Evolutionary conservation across 2,888 invertebrate species (phyloP).

Genomic region (Hydriomena furcata): DNA sequence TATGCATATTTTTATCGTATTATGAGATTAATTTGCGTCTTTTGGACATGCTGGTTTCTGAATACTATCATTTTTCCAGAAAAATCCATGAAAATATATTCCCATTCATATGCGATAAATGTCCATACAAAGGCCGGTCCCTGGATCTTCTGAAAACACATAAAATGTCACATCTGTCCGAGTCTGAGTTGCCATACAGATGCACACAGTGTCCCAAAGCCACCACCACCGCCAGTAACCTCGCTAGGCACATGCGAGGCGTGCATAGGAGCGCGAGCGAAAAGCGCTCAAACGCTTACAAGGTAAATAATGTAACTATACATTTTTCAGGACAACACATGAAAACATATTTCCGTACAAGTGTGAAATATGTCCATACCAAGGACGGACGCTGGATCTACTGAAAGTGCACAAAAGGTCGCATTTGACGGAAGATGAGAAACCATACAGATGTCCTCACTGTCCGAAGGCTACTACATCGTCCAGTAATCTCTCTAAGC

Average conservation of each 20-base stretch:
- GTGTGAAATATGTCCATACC: conserved; percentile 71
- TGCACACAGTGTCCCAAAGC: conserved; percentile 45
- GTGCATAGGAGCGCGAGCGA: conserved; percentile 3
- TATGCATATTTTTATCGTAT: no score
- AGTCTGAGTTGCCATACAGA: conserved; percentile 47
- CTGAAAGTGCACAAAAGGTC: conserved; percentile 71
- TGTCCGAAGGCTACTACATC: conserved; percentile 72
- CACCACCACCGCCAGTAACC: conserved; percentile 27
- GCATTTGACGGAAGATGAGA: conserved; percentile 63
- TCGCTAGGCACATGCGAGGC: conserved; percentile 20
- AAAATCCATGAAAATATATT: conserved; percentile 46
- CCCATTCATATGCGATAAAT: conserved; percentile 49
- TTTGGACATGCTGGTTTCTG: neutral
- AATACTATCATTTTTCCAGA: conserved; percentile 11
- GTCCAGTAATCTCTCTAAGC: conserved; percentile 71
- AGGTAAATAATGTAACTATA: conserved; percentile 19
- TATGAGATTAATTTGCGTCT: neutral
- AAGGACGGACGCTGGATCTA: conserved; percentile 69
- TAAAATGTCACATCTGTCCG: conserved; percentile 45
- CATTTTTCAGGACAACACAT: conserved; percentile 45
- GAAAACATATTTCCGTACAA: conserved; percentile 72
- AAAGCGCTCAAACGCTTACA: conserved; percentile 12
- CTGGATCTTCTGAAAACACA: conserved; percentile 48
- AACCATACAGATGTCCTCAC: conserved; percentile 70
- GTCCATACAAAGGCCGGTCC: conserved; percentile 43